phyloP scores from a whole-genome alignment of 1,140 invertebrate genomes.

The Eubasilissa regina region DNA sequence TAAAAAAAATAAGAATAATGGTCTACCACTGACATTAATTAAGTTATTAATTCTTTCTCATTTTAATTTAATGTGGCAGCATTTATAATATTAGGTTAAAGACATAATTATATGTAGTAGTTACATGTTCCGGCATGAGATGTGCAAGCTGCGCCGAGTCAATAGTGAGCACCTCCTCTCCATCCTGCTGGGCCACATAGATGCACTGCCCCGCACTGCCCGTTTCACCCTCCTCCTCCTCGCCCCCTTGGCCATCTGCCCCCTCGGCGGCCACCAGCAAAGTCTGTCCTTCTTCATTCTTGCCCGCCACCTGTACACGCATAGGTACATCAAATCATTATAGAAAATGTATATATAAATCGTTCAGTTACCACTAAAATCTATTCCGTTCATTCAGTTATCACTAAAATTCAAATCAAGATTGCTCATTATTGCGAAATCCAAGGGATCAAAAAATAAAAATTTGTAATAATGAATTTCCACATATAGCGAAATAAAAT shows the following conservation, averaged over 20 bases:
- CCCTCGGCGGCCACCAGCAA: constrained; percentile 79
- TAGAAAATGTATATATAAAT: background rate
- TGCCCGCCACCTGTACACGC: constrained; percentile 77
- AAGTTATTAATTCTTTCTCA: no score
- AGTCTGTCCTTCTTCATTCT: constrained; percentile 84
- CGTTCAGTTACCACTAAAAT: no score
- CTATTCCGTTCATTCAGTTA: no score
- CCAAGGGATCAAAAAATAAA: no score
- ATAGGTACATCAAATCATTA: constrained; percentile 42
- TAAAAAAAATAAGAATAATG: no score
- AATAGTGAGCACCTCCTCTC: constrained; percentile 66
- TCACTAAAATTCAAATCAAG: no score
- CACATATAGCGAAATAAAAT: no score
- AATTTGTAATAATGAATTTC: no score
- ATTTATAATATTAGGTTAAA: no score
- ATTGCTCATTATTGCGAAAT: no score
- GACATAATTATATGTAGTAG: constrained; percentile 8
- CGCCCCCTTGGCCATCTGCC: constrained; percentile 80
- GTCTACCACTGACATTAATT: no score
- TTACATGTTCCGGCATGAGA: constrained; percentile 66
- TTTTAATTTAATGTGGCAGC: no score
- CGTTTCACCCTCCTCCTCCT: constrained; percentile 77
- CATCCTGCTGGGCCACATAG: constrained; percentile 58
- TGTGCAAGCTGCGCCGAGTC: constrained; percentile 68
- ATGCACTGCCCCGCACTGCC: constrained; percentile 71